These are phyloP conservation scores for Holocentrus rufus DNA, from an alignment of 2,797 vertebrate species.

Conservation along the genomic window DNA sequence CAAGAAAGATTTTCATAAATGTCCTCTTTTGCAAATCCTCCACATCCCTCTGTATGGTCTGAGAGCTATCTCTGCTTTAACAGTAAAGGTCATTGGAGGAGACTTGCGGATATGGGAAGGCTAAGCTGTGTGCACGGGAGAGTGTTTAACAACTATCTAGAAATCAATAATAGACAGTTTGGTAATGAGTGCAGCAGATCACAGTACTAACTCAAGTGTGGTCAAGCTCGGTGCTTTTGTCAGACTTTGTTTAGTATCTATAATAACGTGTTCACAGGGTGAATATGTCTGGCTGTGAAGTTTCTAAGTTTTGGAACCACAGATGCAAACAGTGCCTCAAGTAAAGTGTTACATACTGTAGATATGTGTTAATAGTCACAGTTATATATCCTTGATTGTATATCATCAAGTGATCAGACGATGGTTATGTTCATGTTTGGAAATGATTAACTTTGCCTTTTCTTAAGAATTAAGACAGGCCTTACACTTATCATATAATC, in stretches of 20 bases:
- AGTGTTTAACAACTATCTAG: slow-evolving; percentile 72
- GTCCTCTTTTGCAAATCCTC: slow-evolving; percentile 78
- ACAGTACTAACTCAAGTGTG: slow-evolving; percentile 50
- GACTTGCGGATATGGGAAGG: slow-evolving; percentile 69
- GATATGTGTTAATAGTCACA: slow-evolving; percentile 12
- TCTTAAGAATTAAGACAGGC: not conserved
- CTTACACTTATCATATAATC: slow-evolving; percentile 41
- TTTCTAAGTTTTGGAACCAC: not conserved
- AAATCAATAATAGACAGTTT: slow-evolving; percentile 75
- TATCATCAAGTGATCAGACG: slow-evolving; percentile 28
- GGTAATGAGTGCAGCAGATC: slow-evolving; percentile 69
- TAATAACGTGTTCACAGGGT: not conserved
- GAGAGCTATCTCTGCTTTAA: slow-evolving; percentile 73
- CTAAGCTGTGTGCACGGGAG: slow-evolving; percentile 72
- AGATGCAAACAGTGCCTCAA: not conserved
- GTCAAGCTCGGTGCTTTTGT: slow-evolving; percentile 35
- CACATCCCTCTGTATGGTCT: slow-evolving; percentile 58
- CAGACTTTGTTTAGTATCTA: slow-evolving; percentile 24
- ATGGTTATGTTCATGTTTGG: slow-evolving; percentile 41
- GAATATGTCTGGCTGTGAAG: not conserved
- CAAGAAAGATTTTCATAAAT: slow-evolving; percentile 79
- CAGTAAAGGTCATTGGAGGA: slow-evolving; percentile 80
- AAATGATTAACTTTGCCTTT: slow-evolving; percentile 19
- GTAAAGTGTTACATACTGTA: not conserved
- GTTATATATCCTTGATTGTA: slow-evolving; percentile 12